Evolutionary conservation across 2,113 vertebrate species (phyloP).

Genomic region (Bombycilla garrulus): DNA sequence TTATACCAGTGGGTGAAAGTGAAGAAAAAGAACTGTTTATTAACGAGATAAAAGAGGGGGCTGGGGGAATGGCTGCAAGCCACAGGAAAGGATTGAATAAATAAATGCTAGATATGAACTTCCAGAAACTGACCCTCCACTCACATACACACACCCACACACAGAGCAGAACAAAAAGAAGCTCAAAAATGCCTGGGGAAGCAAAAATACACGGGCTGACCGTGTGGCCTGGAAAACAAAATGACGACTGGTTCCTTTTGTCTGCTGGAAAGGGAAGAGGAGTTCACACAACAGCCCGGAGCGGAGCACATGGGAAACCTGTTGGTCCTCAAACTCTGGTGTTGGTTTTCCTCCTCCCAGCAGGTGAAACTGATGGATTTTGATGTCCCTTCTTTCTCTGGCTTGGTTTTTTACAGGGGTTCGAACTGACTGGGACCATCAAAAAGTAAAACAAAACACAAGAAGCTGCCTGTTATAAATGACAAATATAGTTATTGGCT

Average conservation of each 20-base stretch:
- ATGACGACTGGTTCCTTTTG: not conserved
- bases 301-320: not conserved
- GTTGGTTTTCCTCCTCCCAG: not conserved
- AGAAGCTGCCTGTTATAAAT: too few species aligned
- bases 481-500: too few species aligned
- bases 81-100: not conserved
- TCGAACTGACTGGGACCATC: fast-evolving
- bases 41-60: too few species aligned
- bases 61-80: not conserved
- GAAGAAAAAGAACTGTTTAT: not conserved
- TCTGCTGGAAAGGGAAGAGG: not conserved
- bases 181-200: not conserved
- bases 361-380: too few species aligned
- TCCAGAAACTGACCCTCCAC: not conserved
- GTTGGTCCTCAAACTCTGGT: not conserved
- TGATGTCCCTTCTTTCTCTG: not conserved
- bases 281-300: not conserved
- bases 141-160: not conserved
- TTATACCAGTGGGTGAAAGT: not conserved
- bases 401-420: not conserved
- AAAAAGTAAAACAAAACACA: not conserved
- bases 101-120: not conserved
- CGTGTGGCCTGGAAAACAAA: not conserved
- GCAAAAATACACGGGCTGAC: not conserved
- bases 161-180: not conserved